Percentiles rank a stretch among this genome's conserved stretches.
Conservation (phyloP, 2,888 invertebrate genomes). For the Elegia similella region DNA sequence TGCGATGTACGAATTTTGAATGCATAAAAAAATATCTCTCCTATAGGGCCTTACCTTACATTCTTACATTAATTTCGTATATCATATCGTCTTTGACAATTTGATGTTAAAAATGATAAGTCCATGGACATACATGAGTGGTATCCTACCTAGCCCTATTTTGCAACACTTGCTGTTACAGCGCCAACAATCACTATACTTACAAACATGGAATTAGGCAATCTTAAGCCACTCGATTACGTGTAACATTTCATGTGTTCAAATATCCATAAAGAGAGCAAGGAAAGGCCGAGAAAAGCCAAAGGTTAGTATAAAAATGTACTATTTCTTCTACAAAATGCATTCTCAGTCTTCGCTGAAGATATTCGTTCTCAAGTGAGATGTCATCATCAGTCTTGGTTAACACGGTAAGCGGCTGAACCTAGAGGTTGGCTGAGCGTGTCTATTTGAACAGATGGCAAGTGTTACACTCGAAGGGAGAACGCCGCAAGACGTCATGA, state of each 20-base stretch:
- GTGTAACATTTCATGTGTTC: conserved; percentile 67
- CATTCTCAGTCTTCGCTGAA: conserved; percentile 63
- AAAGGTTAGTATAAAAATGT: conserved; percentile 45
- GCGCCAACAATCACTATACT: conserved; percentile 38
- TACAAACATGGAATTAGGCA: conserved; percentile 46
- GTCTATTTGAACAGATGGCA: conserved; percentile 65
- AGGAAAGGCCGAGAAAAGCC: conserved; percentile 60
- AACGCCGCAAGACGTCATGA: conserved; percentile 24
- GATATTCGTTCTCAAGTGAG: conserved; percentile 49
- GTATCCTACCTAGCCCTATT: conserved; percentile 47
- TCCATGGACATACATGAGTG: conserved; percentile 56
- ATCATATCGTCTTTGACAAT: conserved; percentile 79
- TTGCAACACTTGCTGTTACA: conserved; percentile 57
- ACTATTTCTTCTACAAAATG: conserved; percentile 69
- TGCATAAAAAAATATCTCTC: conserved; percentile 80
- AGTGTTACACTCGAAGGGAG: conserved; percentile 68
- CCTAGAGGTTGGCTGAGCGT: conserved; percentile 18
- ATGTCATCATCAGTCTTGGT: conserved; percentile 54
- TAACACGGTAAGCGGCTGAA: conserved; percentile 30
- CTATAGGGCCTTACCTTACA: conserved; percentile 79
- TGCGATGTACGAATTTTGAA: conserved; percentile 72
- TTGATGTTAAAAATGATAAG: conserved; percentile 64
- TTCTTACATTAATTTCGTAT: conserved; percentile 77
- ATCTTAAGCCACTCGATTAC: conserved; percentile 52
- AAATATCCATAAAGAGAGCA: conserved; percentile 66